Conservation (phyloP, 2,113 vertebrate genomes). For the Osmerus mordax region DNA sequence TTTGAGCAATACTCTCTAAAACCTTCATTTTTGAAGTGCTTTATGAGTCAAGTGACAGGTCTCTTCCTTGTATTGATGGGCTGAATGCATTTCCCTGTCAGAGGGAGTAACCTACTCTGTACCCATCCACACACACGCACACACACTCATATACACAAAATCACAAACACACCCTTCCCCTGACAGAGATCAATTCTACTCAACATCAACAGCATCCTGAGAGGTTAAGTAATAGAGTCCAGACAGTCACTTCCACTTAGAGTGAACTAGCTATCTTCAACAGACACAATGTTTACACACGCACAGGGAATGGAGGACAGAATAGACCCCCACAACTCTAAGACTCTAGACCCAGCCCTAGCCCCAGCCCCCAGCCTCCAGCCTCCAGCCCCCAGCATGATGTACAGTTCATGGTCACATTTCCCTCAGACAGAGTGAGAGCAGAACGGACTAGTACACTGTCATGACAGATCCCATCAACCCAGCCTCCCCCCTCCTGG, state of each 20-base stretch:
- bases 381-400: too few species aligned
- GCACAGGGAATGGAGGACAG: background rate
- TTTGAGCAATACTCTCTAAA: too few species aligned
- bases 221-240: slow-evolving; percentile 2
- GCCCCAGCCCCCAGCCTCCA: too few species aligned
- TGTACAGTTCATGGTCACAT: too few species aligned
- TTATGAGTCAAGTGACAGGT: background rate
- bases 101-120: background rate
- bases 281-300: background rate
- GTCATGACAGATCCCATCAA: too few species aligned
- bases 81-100: background rate
- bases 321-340: too few species aligned
- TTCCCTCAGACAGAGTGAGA: too few species aligned
- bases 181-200: background rate
- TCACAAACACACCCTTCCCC: background rate
- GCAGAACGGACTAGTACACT: too few species aligned
- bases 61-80: background rate
- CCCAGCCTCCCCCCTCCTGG: too few species aligned
- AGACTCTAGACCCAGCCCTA: too few species aligned
- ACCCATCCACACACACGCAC: background rate
- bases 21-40: background rate
- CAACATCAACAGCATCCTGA: background rate
- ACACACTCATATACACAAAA: background rate
- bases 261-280: background rate
- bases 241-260: background rate